Evolutionary conservation across 2,113 vertebrate species (phyloP).

Genomic region (Entomyzon cyanotis): DNA sequence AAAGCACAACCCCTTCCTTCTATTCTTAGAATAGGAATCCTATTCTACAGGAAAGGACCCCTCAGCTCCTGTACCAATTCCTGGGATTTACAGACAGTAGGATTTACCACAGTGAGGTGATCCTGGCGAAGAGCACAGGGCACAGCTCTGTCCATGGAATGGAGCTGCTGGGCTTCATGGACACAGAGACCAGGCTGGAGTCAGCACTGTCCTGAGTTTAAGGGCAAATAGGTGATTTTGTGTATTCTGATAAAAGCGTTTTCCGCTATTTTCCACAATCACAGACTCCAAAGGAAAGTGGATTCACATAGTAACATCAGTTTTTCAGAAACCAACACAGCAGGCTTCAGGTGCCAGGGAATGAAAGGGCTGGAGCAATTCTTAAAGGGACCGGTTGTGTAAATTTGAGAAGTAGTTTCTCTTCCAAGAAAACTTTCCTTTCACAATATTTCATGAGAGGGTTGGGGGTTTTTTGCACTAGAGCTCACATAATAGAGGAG

Average conservation of each 20-base stretch:
- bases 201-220: not conserved
- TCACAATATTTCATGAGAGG: slow-evolving; percentile 24
- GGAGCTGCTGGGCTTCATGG: not conserved
- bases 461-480: not conserved
- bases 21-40: not conserved
- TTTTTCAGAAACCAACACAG: not conserved
- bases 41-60: not conserved
- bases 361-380: not conserved
- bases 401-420: not conserved
- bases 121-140: not conserved
- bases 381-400: not conserved
- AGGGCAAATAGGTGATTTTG: not conserved
- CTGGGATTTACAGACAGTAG: accelerated
- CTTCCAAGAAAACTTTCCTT: slow-evolving; percentile 20
- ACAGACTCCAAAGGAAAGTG: not conserved
- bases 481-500: slow-evolving; percentile 26
- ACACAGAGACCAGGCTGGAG: not conserved
- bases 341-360: not conserved
- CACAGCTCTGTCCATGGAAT: accelerated
- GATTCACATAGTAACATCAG: not conserved
- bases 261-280: not conserved
- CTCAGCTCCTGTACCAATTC: not conserved
- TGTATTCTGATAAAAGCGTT: not conserved
- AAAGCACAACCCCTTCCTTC: not conserved
- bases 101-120: not conserved